Evolutionary conservation across 2,113 vertebrate genomes (phyloP), one percentile per base, ranked within the genome.

Genomic region (Oceanites oceanicus): DNA sequence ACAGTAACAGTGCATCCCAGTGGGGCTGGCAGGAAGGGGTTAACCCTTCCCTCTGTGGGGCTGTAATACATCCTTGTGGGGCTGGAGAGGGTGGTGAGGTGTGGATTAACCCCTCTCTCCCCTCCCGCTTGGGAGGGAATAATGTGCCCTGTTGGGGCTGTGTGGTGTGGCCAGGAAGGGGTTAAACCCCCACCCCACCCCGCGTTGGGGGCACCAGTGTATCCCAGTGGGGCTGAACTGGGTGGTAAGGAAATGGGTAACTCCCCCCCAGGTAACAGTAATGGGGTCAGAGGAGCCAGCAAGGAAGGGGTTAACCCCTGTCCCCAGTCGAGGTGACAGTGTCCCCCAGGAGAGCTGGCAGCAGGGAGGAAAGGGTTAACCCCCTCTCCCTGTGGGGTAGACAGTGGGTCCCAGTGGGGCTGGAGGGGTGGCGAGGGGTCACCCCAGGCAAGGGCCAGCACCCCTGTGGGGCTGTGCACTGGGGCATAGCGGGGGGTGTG

Each of bases 181-280:
- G 55, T 88, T 89, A 81, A 45, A 15, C 12, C 19, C 18, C 16
- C 7, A 19, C 50, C 23, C 25, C 25, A 15, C 13, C 15, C 30
- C 15, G 3, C 0, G 0, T 3, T 20, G 16, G 3, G 13, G 9
- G 3, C 32, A 32, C 36, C 45, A 38, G 12, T 67, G 10, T 71
- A 6, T 66, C 36, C 75, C 62, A 40, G 67, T 58, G 67, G 23
- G 29, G 23, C 67, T 89, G 36, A 47, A 59, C 27, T 50, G 49
- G 11, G 15, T 49, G 44, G 3, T 72, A 53, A 55, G 49, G 25
- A 50, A 63, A 7, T 36, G 63, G 26, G 21, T 70, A 25, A 74
- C 25, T 2, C 8, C 26, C 29, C 8, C 32, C 11, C 19, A 29
- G n/a, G 26, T 80, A 6, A 66, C 52, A 63, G 38, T 71, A 49